Evolutionary conservation across 35 echinoderm and acorn worm genomes (phyloP).

Genomic region (Apostichopus californicus): DNA sequence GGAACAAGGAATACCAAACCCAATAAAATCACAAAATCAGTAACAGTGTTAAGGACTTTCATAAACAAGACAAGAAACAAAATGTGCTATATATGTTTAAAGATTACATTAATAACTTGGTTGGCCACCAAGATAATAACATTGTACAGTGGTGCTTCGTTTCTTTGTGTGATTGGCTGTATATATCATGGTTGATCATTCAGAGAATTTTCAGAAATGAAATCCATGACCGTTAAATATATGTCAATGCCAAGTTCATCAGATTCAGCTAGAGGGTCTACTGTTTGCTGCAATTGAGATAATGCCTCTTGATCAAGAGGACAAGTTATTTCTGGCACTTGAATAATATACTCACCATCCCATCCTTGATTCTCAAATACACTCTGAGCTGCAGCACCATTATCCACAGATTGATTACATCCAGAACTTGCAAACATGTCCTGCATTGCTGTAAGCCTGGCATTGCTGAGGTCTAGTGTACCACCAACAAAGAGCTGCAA

Average conservation of each 20-base stretch:
- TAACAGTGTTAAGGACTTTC: too few relatives aligned
- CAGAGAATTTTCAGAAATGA: not conserved
- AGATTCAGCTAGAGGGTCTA: not conserved
- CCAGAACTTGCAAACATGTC: not conserved
- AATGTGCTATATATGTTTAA: too few relatives aligned
- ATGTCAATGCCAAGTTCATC: constrained; percentile 24
- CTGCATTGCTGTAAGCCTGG: too few relatives aligned
- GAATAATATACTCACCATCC: not conserved
- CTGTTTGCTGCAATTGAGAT: not conserved
- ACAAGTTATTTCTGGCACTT: not conserved
- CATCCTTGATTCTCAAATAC: not conserved
- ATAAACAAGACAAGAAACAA: too few relatives aligned
- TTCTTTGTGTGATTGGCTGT: too few relatives aligned
- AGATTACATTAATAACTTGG: too few relatives aligned
- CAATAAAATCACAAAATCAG: too few relatives aligned
- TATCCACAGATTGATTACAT: too few relatives aligned
- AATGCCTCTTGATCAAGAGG: not conserved
- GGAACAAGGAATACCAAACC: too few relatives aligned
- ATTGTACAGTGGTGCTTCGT: too few relatives aligned
- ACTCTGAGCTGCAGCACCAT: not conserved
- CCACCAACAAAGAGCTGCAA: constrained; percentile 51
- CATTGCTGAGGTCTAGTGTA: constrained; percentile 5
- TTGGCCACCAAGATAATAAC: too few relatives aligned
- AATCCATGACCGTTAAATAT: not conserved
- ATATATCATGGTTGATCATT: not conserved